Base-by-base conservation (phyloP, 1,140 invertebrate species). In the Drosophila pseudoobscura region DNA sequence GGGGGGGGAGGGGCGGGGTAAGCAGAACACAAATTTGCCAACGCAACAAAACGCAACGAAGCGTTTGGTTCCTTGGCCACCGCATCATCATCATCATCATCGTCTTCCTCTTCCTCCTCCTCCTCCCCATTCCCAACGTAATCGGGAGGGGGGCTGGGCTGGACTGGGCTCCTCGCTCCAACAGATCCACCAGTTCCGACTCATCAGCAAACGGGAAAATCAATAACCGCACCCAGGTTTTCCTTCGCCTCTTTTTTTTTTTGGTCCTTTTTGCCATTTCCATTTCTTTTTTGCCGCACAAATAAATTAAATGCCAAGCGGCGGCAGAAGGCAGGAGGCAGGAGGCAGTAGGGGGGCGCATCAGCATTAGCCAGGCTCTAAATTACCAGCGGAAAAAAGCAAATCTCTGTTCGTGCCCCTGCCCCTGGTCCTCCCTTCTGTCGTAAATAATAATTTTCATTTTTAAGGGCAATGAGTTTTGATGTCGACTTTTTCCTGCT, bases 161-260 rank as follows among this genome's bases (percentile, higher is more conserved):
- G n/a, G n/a, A 54, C 68, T 59, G n/a, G n/a, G 64, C n/a, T 51
- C 51, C 29, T 20, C 29, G 50, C 50, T 60, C 50, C 35, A 56
- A 11, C 52, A 63, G 57, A 46, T 63, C 60, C 63, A 47, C 54
- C 69, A 65, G 59, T 56, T 74, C 57, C 75, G 66, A 62, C 78
- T 80, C 78, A 80, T 80, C 78, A 80, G 70, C 45, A 83, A 70
- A 63, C 46, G 69, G 65, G 63, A 85, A 85, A 85, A 85, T 85
- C 82, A 85, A 85, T 85, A 85, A 72, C 82, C 82, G 82, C 82
- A 85, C 82, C 82, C 82, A 78, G 77, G 58, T 46, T 72, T 61
- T 71, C 50, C 65, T 43, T 71, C 54, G 22, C n/a, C 15, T 15
- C 0, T 15, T 52, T 56, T 55, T 55, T 43, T 15, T 17, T 57